phyloP scores from a whole-genome alignment of 1,140 invertebrate species.

The Arion vulgaris region DNA sequence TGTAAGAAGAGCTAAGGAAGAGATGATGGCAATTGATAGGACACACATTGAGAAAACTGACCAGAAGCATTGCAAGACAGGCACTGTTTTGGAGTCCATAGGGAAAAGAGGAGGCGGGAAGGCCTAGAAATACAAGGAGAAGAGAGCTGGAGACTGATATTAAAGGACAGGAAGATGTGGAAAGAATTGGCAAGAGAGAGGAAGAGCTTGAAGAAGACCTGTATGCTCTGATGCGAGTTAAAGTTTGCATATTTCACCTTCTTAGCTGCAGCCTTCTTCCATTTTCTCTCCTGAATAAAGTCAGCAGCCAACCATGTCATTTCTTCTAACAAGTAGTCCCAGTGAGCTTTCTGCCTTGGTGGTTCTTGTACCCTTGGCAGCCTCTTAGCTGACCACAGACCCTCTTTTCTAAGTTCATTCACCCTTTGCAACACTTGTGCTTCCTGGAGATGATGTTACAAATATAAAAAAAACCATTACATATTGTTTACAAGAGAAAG shows the following conservation, averaged over 20 bases:
- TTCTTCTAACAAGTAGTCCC: constrained; percentile 98
- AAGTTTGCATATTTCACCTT: constrained; percentile 79
- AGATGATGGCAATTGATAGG: too few species aligned
- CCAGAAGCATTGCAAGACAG: too few species aligned
- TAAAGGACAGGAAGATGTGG: too few species aligned
- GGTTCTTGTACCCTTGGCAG: constrained; percentile 95
- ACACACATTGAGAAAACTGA: too few species aligned
- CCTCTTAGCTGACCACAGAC: constrained; percentile 92
- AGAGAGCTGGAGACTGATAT: too few species aligned
- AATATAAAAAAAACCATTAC: background rate
- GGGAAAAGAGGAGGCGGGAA: too few species aligned
- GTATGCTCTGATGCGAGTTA: too few species aligned
- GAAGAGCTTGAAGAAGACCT: too few species aligned
- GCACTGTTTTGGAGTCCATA: too few species aligned
- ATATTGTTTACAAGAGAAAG: background rate
- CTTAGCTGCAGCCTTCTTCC: constrained; percentile 95
- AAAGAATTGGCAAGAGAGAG: too few species aligned
- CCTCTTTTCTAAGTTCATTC: constrained; percentile 83
- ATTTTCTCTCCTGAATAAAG: constrained; percentile 97
- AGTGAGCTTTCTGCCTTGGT: constrained; percentile 91
- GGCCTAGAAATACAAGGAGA: too few species aligned
- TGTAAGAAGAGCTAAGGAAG: too few species aligned
- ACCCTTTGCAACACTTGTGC: constrained; percentile 94
- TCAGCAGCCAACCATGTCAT: constrained; percentile 98
- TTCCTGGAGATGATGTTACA: constrained; percentile 75